Conservation (phyloP, 2,113 vertebrate genomes). For the Labeo rohita region DNA sequence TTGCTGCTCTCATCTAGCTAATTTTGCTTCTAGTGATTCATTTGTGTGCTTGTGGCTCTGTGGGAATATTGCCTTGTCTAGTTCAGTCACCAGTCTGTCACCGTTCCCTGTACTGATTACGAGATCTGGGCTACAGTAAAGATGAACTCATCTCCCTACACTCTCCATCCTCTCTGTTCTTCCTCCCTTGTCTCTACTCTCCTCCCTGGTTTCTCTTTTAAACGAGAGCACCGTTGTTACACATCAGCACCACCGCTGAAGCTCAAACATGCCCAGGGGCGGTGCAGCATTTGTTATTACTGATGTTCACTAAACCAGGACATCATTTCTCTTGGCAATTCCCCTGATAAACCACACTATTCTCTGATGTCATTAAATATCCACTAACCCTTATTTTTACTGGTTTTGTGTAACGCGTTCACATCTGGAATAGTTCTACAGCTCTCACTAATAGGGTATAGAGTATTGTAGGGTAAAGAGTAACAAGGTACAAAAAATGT, state of each 20-base stretch:
- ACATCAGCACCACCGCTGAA: conserved; percentile 27
- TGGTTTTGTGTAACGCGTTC: background rate
- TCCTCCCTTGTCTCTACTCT: conserved; percentile 5
- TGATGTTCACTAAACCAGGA: conserved; percentile 16
- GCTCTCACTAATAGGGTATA: background rate
- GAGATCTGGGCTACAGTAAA: conserved; percentile 8
- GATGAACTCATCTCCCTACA: background rate
- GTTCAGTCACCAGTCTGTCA: conserved; percentile 39
- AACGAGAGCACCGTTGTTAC: background rate
- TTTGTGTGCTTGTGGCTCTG: conserved; percentile 8
- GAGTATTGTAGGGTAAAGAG: background rate
- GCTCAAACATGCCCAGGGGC: conserved; percentile 26
- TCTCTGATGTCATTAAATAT: background rate
- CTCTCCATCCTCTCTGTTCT: background rate
- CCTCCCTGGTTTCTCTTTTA: conserved; percentile 2
- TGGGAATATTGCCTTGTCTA: conserved; percentile 30
- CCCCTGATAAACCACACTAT: background rate
- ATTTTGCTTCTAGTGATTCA: background rate
- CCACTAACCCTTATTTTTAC: background rate
- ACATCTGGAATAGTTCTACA: background rate
- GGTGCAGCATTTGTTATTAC: conserved; percentile 1
- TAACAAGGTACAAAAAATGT: background rate
- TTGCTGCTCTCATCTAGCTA: background rate
- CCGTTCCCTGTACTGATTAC: background rate
- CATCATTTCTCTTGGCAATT: background rate